Conservation (phyloP, 2,888 invertebrate genomes). For the Bombyx huttoni region DNA sequence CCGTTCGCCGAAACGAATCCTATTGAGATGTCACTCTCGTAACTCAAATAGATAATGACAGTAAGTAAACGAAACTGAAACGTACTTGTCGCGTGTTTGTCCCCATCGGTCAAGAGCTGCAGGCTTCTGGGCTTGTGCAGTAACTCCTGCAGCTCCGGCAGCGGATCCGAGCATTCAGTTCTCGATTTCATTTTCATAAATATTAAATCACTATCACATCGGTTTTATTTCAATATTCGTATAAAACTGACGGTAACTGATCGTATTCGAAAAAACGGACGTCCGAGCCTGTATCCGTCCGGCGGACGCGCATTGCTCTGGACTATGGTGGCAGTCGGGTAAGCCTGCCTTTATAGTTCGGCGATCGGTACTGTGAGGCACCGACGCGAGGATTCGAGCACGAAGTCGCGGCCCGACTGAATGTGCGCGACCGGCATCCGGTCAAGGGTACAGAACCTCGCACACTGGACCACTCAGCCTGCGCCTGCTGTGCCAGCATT, state of each 20-base stretch:
- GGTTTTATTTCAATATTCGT: slow-evolving; percentile 18
- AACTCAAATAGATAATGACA: slow-evolving; percentile 19
- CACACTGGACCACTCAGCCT: slow-evolving; percentile 20
- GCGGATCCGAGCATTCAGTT: slow-evolving; percentile 26
- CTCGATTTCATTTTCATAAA: slow-evolving; percentile 37
- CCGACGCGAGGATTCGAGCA: slow-evolving; percentile 46
- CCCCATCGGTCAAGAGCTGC: slow-evolving; percentile 27
- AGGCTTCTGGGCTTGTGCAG: slow-evolving; percentile 45
- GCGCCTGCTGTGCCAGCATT: slow-evolving; percentile 1
- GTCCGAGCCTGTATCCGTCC: slow-evolving; percentile 13
- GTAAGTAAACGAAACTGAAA: slow-evolving; percentile 25
- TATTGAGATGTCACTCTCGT: slow-evolving; percentile 38
- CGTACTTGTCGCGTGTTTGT: slow-evolving; percentile 50
- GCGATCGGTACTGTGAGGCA: slow-evolving; percentile 12
- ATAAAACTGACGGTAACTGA: slow-evolving; percentile 9
- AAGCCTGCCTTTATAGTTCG: slow-evolving; percentile 26
- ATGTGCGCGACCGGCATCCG: slow-evolving; percentile 41
- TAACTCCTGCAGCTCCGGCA: slow-evolving; percentile 55
- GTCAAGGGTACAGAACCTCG: slow-evolving; percentile 47
- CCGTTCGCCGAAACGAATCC: slow-evolving; percentile 43
- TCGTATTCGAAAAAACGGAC: slow-evolving; percentile 4
- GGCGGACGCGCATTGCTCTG: slow-evolving; percentile 37
- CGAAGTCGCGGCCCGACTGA: slow-evolving; percentile 56
- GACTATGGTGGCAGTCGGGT: slow-evolving; percentile 23
- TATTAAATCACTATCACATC: slow-evolving; percentile 24